Conservation (phyloP, 2,113 vertebrate species). For the Aptenodytes forsteri region DNA sequence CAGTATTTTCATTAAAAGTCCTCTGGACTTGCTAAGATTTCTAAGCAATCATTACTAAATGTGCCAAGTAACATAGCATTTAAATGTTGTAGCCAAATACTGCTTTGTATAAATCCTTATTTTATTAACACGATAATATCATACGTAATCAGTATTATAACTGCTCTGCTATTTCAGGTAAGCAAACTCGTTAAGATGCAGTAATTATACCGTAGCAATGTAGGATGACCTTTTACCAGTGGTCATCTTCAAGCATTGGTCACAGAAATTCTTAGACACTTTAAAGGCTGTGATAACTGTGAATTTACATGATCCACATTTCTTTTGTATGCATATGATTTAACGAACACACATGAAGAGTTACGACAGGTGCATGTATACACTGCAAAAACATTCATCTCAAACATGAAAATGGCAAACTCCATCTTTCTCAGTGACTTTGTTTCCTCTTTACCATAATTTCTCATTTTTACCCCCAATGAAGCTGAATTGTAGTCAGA, state of each 20-base stretch:
- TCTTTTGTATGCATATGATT: conserved; percentile 58
- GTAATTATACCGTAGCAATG: conserved; percentile 68
- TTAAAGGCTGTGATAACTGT: conserved; percentile 80
- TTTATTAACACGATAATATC: conserved; percentile 84
- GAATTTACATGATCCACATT: conserved; percentile 72
- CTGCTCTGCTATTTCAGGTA: conserved; percentile 81
- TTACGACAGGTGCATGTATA: conserved; percentile 32
- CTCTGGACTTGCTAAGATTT: conserved; percentile 80
- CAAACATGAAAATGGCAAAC: conserved; percentile 55
- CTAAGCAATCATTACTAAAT: conserved; percentile 86
- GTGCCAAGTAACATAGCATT: conserved; percentile 95
- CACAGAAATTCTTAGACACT: conserved; percentile 74
- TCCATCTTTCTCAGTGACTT: conserved; percentile 65
- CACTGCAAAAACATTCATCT: conserved; percentile 68
- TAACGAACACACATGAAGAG: conserved; percentile 36
- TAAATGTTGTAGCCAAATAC: conserved; percentile 81
- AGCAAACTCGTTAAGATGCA: conserved; percentile 76
- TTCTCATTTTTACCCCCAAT: conserved; percentile 47
- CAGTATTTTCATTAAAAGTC: conserved; percentile 84
- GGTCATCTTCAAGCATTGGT: conserved; percentile 70
- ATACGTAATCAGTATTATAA: conserved; percentile 85
- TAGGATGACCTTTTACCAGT: conserved; percentile 5
- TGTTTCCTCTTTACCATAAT: conserved; percentile 61
- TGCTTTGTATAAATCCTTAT: conserved; percentile 92
- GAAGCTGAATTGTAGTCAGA: conserved; percentile 50